Percentiles rank a stretch among this genome's conserved stretches.
Evolutionary conservation across 2,113 vertebrate species (phyloP).

Genomic region (Spea bombifrons): DNA sequence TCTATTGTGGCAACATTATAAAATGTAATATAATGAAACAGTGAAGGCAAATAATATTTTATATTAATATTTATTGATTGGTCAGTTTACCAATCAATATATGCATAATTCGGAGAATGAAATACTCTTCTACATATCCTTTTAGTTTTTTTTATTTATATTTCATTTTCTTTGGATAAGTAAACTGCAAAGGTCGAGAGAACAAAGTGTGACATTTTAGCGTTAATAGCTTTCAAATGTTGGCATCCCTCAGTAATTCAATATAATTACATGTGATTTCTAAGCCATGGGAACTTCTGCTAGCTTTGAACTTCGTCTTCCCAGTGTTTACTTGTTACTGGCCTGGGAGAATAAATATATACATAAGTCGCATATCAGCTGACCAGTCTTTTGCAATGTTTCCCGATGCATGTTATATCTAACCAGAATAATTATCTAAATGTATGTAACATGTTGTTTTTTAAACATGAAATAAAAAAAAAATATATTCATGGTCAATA

Average conservation of each 20-base stretch:
- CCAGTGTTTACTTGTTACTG: conserved; percentile 24
- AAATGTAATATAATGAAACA: no score
- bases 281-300: conserved; percentile 30
- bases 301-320: conserved; percentile 20
- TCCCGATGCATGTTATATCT: not conserved
- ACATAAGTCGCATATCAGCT: conserved; percentile 2
- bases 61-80: no score
- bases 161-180: not conserved
- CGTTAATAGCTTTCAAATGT: conserved; percentile 2
- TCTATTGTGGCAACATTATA: no score
- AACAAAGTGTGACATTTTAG: conserved; percentile 22
- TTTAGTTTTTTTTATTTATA: not conserved
- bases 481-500: no score
- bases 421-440: no score
- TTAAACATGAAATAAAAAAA: no score
- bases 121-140: no score
- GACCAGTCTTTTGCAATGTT: not conserved
- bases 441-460: no score
- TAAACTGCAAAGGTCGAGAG: not conserved
- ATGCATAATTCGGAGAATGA: no score
- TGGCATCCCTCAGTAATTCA: conserved; percentile 8
- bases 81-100: no score
- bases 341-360: conserved; percentile 27
- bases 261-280: conserved; percentile 18
- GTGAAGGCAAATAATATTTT: no score